phyloP scores from a whole-genome alignment of 2,797 vertebrate species.

The Notoglanidium macrostoma region DNA sequence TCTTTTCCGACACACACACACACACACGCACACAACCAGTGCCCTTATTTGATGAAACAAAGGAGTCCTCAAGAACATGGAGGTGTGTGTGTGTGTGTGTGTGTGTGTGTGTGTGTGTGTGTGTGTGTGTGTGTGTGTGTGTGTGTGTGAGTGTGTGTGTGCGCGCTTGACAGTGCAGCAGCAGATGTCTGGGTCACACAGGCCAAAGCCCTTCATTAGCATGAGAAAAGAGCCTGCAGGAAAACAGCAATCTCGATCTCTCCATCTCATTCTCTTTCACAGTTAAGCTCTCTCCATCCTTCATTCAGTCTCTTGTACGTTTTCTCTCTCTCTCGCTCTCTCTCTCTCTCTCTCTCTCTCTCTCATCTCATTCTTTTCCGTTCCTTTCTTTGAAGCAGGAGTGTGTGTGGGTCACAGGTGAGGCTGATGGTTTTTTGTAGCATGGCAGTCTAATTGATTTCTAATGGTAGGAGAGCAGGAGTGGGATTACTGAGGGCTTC shows the following conservation, averaged over 20 bases:
- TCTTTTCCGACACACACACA: neutral
- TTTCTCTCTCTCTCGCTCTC: neutral
- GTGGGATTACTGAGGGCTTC: slow-evolving; percentile 45
- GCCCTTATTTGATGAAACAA: slow-evolving; percentile 50
- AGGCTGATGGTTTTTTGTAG: slow-evolving; percentile 54
- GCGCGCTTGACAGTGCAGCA: slow-evolving; percentile 35
- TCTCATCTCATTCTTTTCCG: neutral
- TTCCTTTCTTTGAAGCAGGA: slow-evolving; percentile 20
- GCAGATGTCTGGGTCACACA: slow-evolving; percentile 63
- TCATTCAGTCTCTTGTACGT: neutral
- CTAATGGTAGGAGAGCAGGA: slow-evolving; percentile 48
- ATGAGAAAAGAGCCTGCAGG: slow-evolving; percentile 56
- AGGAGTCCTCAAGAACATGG: slow-evolving; percentile 54
- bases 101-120: slow-evolving; percentile 29
- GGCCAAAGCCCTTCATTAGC: slow-evolving; percentile 62
- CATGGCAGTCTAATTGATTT: slow-evolving; percentile 59
- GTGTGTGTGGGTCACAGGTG: slow-evolving; percentile 54
- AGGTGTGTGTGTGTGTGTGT: slow-evolving; percentile 24
- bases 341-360: slow-evolving; percentile 8
- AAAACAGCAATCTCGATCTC: slow-evolving; percentile 20
- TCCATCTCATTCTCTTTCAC: slow-evolving; percentile 12
- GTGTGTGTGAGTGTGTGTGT: slow-evolving; percentile 18
- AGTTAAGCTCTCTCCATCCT: slow-evolving; percentile 1
- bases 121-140: slow-evolving; percentile 28
- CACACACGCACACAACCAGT: neutral